Base-by-base conservation (phyloP, 2,888 invertebrate genomes). In the Eugnorisma glareosa region DNA sequence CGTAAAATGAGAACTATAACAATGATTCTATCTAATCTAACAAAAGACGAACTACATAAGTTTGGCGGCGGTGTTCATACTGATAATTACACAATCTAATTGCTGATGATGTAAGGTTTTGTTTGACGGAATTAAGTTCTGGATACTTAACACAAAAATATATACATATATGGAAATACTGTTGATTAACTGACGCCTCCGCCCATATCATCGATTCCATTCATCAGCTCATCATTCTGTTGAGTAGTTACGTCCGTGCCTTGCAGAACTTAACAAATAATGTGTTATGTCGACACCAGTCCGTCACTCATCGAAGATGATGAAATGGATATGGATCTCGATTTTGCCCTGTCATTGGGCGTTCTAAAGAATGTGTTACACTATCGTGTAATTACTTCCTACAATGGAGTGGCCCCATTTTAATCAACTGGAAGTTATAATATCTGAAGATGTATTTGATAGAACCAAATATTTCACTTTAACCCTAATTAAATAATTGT, bases 41-140 rank as follows among this genome's bases (percentile, higher is more conserved):
- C 93, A 94, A 95, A 95, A 94, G 93, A 93, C 90, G 93, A 90
- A 90, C 93, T 92, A 94, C 93, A 93, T 93, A 91, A 92, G 90
- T 94, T 94, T 89, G 90, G 89, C 88, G 90, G 88, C 89, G 90
- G 91, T 90, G 90, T 90, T 91, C 88, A 90, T 90, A 90, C 91
- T 91, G 91, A 89, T 87, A 92, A 92, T 92, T 93, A 90, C 88
- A 92, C 93, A 93, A 94, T 93, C 90, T 92, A 93, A 94, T 94
- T 90, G 84, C 80, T 77, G 89, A 89, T 94, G 93, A 93, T 92
- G 92, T 92, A 94, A 95, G 90, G 87, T 90, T 90, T 90, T 89
- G 86, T 90, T 91, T 91, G 92, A 93, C 90, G 90, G 88, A 88
- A 92, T 95, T 89, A 89, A 90, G 89, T 91, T 92, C 90, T 90